Evolutionary conservation across 2,797 vertebrate genomes (phyloP).

Genomic region (Ceyx erithaca): DNA sequence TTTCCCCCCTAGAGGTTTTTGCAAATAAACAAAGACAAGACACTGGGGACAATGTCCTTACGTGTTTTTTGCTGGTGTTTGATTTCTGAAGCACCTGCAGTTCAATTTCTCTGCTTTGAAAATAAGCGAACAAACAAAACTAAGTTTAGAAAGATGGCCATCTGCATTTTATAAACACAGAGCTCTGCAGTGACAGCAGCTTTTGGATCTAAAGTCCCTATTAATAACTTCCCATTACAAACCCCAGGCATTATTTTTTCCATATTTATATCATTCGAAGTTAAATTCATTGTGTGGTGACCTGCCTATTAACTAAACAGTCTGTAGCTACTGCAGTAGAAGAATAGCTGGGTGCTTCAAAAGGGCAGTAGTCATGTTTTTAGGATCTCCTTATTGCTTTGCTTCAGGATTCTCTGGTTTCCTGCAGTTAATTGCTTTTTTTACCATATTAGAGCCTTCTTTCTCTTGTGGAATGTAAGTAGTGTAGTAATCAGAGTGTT

Average conservation of each 20-base stretch:
- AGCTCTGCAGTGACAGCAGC: not conserved
- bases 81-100: slow-evolving; percentile 5
- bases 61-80: slow-evolving; percentile 3
- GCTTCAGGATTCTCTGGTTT: not conserved
- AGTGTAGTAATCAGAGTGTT: not conserved
- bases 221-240: not conserved
- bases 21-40: not conserved
- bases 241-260: not conserved
- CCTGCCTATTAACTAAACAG: not conserved
- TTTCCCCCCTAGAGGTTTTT: not conserved
- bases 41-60: not conserved
- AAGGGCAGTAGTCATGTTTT: not conserved
- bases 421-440: not conserved
- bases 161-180: not conserved
- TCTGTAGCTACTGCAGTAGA: not conserved
- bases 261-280: not conserved
- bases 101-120: not conserved
- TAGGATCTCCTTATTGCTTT: not conserved
- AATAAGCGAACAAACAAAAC: not conserved
- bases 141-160: not conserved
- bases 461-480: not conserved
- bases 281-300: not conserved
- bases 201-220: not conserved
- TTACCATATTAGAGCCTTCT: not conserved
- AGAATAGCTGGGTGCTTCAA: not conserved